Evolutionary conservation across 2,888 invertebrate species (phyloP).

Genomic region (Orthosia gothica): DNA sequence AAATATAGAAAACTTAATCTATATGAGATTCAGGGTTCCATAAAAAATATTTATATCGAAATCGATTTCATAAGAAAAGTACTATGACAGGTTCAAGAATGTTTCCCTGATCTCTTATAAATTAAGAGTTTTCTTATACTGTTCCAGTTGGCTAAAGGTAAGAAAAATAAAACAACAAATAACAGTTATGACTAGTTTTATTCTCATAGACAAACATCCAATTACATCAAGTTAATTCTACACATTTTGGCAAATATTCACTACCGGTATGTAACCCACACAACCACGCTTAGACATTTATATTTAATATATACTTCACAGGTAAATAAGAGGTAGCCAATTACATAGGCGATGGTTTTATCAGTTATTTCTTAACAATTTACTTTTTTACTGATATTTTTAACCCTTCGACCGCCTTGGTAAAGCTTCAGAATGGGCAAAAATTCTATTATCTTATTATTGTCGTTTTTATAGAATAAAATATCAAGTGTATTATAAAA

Average conservation of each 20-base stretch:
- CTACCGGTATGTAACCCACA: conserved; percentile 73
- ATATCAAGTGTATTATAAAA: no score
- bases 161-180: conserved; percentile 62
- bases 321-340: conserved; percentile 70
- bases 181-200: conserved; percentile 87
- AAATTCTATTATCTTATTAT: conserved; percentile 1
- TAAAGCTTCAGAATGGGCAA: no score
- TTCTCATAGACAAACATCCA: conserved; percentile 83
- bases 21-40: no score
- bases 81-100: no score
- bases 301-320: conserved; percentile 30
- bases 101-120: no score
- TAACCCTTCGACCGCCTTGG: conserved; percentile 31
- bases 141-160: background rate
- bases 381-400: conserved; percentile 31
- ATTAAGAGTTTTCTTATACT: no score
- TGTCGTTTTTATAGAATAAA: background rate
- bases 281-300: conserved; percentile 71
- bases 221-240: conserved; percentile 81
- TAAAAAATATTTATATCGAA: no score
- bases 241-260: conserved; percentile 84
- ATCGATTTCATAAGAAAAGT: no score
- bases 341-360: conserved; percentile 57
- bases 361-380: conserved; percentile 12
- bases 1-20: background rate